Evolutionary conservation across 2,888 invertebrate genomes (phyloP), one percentile per base, ranked within the genome.

Genomic region (Nomada fucata): DNA sequence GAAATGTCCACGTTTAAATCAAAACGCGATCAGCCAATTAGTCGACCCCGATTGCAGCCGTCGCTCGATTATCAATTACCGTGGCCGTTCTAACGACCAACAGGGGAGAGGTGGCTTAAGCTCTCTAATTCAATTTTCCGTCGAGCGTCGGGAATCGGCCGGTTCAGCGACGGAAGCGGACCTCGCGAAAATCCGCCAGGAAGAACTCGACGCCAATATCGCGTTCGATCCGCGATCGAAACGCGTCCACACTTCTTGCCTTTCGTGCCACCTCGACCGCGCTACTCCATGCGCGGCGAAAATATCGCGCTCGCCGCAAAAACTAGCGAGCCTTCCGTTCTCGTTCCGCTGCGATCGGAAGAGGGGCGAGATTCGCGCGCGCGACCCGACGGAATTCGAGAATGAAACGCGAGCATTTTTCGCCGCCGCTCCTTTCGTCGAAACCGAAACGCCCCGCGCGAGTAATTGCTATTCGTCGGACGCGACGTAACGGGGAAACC

Each of bases 51-150:
- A 70, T 71, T 72, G 77, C 82, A 85, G 83, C 83, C 86, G 86
- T 85, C 84, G 89, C 88, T 89, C 91, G 90, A 91, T 92, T 92
- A 92, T 92, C 92, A 92, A 92, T 92, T 92, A 91, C 87, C 90
- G 89, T 86, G 90, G 89, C 89, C 87, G 82, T 88, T 87, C 86
- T 87, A 86, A 88, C 87, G 86, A 87, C 83, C 83, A 72, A 73
- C 79, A 61, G 65, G 80, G 76, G 81, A 76, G 63, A 59, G 71
- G 70, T 79, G 85, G 90, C 90, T 91, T 90, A 89, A 90, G 88
- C 90, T 76, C 73, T 88, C 89, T 91, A 90, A 92, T 92, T 92
- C 89, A 89, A 90, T 91, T 91, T 90, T 81, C 82, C 88, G 72
- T 61, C 55, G 55, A 44, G 42, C 57, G 50, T 64, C 61, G 74